A percentile compares a stretch with the other conserved stretches of the same genome.
These are phyloP conservation scores for Microcebus lehilahytsara DNA, from an alignment of 2,113 vertebrate genomes.

Conservation along the genomic window DNA sequence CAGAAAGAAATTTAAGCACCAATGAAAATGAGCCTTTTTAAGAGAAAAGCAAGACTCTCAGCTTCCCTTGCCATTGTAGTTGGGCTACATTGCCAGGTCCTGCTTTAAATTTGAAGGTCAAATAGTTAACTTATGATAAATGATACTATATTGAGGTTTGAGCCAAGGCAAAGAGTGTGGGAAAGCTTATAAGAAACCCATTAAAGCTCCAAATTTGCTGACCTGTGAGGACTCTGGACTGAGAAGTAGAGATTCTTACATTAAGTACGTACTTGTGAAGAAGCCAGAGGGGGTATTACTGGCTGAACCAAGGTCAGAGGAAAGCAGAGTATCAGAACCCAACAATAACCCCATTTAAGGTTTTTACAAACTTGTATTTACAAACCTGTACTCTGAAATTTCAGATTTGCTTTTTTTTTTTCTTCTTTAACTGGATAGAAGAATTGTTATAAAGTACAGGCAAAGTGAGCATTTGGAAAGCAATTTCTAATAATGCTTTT, in stretches of 20 bases:
- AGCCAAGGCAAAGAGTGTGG: constrained; percentile 73
- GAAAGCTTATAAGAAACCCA: constrained; percentile 74
- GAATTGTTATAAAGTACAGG: neutral
- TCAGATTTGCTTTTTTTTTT: neutral
- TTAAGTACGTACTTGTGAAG: constrained; percentile 5
- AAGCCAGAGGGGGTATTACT: constrained; percentile 38
- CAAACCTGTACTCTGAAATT: constrained; percentile 59
- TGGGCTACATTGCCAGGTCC: constrained; percentile 39
- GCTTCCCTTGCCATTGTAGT: neutral
- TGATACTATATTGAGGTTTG: constrained; percentile 65
- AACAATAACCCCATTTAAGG: constrained; percentile 47
- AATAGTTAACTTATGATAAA: constrained; percentile 74
- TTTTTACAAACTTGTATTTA: neutral
- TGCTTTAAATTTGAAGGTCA: constrained; percentile 70
- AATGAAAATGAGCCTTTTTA: constrained; percentile 8
- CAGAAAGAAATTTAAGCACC: constrained; percentile 64
- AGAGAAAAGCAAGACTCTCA: constrained; percentile 26
- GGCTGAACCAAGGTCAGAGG: neutral
- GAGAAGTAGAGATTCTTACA: constrained; percentile 57
- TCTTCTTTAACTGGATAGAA: neutral
- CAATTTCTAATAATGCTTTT: neutral
- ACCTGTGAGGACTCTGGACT: constrained; percentile 52
- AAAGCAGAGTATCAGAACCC: neutral
- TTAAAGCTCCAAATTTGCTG: constrained; percentile 60
- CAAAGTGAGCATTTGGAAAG: neutral